Percentiles rank a stretch among this genome's conserved stretches.
Evolutionary conservation across 2,113 vertebrate species (phyloP).

Genomic region (Micromys minutus): DNA sequence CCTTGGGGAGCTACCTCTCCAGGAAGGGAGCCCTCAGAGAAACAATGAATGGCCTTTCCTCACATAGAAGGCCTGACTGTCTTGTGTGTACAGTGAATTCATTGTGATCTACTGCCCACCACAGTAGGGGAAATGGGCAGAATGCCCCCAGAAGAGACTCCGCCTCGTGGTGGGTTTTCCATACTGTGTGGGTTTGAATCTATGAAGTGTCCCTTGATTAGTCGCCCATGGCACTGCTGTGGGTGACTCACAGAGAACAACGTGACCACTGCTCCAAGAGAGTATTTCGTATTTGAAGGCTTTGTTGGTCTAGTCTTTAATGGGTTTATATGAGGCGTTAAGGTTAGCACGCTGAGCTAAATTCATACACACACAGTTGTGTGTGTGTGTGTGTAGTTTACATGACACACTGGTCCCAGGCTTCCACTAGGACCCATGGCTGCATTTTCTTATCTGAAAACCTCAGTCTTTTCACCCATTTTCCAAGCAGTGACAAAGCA

Average conservation of each 20-base stretch:
- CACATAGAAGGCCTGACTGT: neutral
- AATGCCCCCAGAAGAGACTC: neutral
- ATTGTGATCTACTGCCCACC: neutral
- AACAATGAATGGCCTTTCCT: neutral
- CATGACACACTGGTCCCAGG: neutral
- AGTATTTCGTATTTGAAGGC: neutral
- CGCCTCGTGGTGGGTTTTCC: neutral
- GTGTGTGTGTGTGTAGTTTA: neutral
- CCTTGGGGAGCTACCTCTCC: neutral
- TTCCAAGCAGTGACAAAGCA: neutral
- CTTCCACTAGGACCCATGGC: neutral
- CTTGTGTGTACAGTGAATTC: neutral
- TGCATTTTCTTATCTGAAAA: neutral
- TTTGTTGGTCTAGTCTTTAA: neutral
- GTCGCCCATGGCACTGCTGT: neutral
- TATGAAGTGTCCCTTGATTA: neutral
- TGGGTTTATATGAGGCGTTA: neutral
- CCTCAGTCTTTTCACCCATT: neutral
- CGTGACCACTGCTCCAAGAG: neutral
- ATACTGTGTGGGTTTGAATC: neutral
- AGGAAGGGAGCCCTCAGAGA: neutral
- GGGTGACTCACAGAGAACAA: neutral
- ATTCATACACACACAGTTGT: neutral
- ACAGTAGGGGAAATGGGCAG: neutral
- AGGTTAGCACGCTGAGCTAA: neutral